phyloP scores from a whole-genome alignment of 1,140 invertebrate genomes.

The Stratiolaelaps scimitus region DNA sequence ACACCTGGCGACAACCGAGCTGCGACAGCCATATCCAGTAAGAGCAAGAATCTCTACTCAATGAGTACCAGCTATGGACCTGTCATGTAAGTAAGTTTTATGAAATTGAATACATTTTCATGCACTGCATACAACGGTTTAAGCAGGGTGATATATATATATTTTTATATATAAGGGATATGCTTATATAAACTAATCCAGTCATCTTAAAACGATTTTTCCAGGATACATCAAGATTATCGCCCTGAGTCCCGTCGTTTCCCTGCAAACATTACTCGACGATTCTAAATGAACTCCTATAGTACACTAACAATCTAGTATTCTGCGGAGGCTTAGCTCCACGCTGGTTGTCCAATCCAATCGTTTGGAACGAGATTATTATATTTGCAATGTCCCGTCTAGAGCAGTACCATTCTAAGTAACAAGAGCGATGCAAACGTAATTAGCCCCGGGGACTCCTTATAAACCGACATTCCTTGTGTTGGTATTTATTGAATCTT shows the following conservation, averaged over 20 bases:
- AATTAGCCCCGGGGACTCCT: too few relatives aligned
- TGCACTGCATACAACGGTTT: background rate
- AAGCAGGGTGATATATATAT: background rate
- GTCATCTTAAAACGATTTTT: background rate
- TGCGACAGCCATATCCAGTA: background rate
- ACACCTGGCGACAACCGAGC: background rate
- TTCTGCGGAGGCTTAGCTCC: too few relatives aligned
- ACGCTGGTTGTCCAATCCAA: too few relatives aligned
- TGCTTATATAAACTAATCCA: too few relatives aligned
- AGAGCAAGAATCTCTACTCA: slow-evolving; percentile 2
- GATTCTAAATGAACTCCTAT: background rate
- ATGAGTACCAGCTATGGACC: slow-evolving; percentile 6
- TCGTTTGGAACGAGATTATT: too few relatives aligned
- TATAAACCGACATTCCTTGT: too few relatives aligned
- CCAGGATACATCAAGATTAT: background rate
- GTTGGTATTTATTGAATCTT: too few relatives aligned
- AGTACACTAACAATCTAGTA: background rate
- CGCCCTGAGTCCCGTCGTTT: background rate
- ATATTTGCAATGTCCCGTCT: too few relatives aligned
- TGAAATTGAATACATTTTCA: background rate
- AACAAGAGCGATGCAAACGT: too few relatives aligned
- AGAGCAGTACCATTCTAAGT: too few relatives aligned
- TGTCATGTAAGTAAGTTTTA: background rate
- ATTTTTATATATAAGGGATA: too few relatives aligned
- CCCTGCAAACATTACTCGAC: background rate